These are phyloP conservation scores for Proisotoma minuta DNA, from an alignment of 2,888 invertebrate genomes.

Conservation along the genomic window DNA sequence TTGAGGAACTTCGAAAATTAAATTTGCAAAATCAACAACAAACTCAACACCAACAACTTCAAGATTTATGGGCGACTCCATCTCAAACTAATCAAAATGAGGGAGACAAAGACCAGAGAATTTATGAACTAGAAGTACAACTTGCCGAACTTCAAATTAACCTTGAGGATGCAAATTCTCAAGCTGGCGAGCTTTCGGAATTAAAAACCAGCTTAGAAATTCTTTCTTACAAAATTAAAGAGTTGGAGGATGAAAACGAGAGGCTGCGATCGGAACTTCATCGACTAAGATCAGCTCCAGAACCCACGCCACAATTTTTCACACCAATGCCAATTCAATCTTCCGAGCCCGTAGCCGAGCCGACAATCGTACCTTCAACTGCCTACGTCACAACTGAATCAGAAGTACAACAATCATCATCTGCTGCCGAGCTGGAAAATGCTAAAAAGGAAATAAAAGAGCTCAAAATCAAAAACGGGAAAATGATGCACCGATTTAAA, in stretches of 20 bases:
- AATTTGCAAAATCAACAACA: too few relatives aligned
- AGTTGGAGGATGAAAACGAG: slow-evolving; percentile 9
- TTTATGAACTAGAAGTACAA: slow-evolving; percentile 30
- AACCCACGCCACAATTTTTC: neutral
- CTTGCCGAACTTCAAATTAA: slow-evolving; percentile 23
- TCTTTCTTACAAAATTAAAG: slow-evolving; percentile 5
- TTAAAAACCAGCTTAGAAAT: slow-evolving; percentile 16
- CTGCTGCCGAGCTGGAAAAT: slow-evolving; percentile 40
- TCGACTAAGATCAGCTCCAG: slow-evolving; percentile 6
- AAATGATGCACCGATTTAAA: slow-evolving; percentile 77
- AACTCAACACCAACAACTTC: neutral
- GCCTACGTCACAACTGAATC: slow-evolving; percentile 16
- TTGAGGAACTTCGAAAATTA: neutral
- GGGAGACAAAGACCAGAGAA: slow-evolving; percentile 14
- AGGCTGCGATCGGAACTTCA: slow-evolving; percentile 9
- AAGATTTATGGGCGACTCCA: neutral
- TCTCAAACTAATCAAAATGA: neutral
- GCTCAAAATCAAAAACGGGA: slow-evolving; percentile 66
- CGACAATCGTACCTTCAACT: slow-evolving; percentile 3
- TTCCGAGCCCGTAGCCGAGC: slow-evolving; percentile 2
- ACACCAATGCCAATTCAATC: neutral
- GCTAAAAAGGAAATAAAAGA: slow-evolving; percentile 62
- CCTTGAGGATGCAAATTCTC: slow-evolving; percentile 26
- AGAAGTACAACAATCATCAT: neutral
- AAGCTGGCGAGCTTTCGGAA: slow-evolving; percentile 20